Evolutionary conservation across 2,888 invertebrate genomes (phyloP).

Genomic region (Tigriopus californicus): DNA sequence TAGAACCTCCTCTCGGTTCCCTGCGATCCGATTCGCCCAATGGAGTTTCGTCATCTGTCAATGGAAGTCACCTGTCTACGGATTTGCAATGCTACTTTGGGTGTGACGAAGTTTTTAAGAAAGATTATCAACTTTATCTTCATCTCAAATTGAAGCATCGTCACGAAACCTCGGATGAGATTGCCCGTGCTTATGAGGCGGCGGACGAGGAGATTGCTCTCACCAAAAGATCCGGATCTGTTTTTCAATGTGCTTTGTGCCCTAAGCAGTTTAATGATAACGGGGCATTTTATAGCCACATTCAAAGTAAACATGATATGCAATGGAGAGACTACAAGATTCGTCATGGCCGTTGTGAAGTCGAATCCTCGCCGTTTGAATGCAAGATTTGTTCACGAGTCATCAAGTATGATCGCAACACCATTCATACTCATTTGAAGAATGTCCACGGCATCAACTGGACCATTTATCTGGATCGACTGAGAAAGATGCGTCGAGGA

Average conservation of each 20-base stretch:
- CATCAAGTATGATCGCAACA: conserved; percentile 15
- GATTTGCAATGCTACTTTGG: conserved; percentile 14
- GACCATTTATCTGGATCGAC: conserved; percentile 11
- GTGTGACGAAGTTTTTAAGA: conserved; percentile 11
- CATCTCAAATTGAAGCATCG: conserved; percentile 12
- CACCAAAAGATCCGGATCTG: conserved; percentile 6
- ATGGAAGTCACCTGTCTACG: neutral
- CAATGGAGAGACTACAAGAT: conserved; percentile 8
- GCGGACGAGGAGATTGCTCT: conserved; percentile 12
- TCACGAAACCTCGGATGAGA: neutral
- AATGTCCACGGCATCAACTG: conserved; percentile 14
- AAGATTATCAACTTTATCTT: conserved; percentile 15
- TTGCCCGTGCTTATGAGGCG: neutral
- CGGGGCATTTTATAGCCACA: conserved; percentile 12
- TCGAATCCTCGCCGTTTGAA: conserved; percentile 7
- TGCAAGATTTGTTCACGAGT: conserved; percentile 10
- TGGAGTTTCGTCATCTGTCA: neutral
- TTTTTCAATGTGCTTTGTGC: conserved; percentile 11
- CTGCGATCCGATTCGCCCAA: neutral
- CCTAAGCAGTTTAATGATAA: conserved; percentile 5
- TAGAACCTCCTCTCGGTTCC: neutral
- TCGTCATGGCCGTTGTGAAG: conserved; percentile 6
- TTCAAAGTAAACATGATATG: conserved; percentile 14
- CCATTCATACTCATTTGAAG: conserved; percentile 11
- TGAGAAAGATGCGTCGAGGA: conserved; percentile 1